Conservation (phyloP, 2,797 vertebrate genomes). For the Merluccius polli region DNA sequence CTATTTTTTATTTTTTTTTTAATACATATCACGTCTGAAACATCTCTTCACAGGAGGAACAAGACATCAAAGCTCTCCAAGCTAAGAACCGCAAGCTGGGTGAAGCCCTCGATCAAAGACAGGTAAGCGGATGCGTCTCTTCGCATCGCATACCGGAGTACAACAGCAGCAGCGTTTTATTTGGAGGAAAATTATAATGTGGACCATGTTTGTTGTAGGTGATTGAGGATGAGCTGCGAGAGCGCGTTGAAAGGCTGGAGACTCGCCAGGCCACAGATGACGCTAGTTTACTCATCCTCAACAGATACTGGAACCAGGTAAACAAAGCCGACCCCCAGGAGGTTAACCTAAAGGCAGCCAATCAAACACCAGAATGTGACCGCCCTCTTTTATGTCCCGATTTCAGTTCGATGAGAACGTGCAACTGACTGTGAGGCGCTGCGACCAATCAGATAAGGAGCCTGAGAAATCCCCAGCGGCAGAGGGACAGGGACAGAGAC, state of each 20-base stretch:
- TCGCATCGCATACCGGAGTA: not conserved
- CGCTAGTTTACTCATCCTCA: constrained; percentile 92
- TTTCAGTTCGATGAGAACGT: constrained; percentile 93
- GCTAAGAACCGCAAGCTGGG: constrained; percentile 94
- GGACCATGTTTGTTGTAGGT: constrained; percentile 65
- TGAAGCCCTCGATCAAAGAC: constrained; percentile 90
- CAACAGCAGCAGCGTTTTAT: not conserved
- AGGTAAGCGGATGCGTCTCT: constrained; percentile 63
- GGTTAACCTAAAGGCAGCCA: not conserved
- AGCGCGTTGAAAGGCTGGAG: constrained; percentile 91
- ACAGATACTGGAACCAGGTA: constrained; percentile 98
- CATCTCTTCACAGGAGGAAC: constrained; percentile 81
- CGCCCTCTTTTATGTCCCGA: not conserved
- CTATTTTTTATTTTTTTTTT: too few species aligned
- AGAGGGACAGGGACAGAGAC: constrained; percentile 85
- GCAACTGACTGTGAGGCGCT: constrained; percentile 82
- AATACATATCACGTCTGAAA: constrained; percentile 6
- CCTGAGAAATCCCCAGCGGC: constrained; percentile 80
- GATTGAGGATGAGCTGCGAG: constrained; percentile 93
- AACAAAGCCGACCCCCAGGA: not conserved
- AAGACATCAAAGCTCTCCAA: constrained; percentile 92
- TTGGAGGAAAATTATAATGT: not conserved
- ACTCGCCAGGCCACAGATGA: constrained; percentile 93
- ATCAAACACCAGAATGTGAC: not conserved
- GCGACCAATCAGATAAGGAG: constrained; percentile 79